These are phyloP conservation scores for Rhyacophila evoluta DNA, from an alignment of 2,888 invertebrate species.

Conservation along the genomic window DNA sequence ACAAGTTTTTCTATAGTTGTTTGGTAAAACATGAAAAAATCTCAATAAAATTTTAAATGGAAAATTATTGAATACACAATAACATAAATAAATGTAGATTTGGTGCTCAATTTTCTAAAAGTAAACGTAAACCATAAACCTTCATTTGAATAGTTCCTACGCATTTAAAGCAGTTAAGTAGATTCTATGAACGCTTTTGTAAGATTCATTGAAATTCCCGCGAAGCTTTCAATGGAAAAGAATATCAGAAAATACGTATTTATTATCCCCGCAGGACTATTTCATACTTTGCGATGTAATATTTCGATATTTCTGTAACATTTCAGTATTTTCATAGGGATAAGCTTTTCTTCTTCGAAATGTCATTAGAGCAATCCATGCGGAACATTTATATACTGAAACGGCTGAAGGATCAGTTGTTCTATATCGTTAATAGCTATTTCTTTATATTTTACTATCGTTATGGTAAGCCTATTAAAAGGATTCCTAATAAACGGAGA, in stretches of 20 bases:
- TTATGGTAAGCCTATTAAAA: no score
- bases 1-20: no score
- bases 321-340: not conserved
- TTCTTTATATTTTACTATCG: no score
- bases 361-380: not conserved
- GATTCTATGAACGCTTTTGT: not conserved
- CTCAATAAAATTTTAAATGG: no score
- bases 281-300: not conserved
- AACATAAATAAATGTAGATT: no score
- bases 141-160: not conserved
- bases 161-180: not conserved
- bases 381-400: not conserved
- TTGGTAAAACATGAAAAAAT: no score
- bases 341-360: not conserved
- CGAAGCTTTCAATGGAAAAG: not conserved
- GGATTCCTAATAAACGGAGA: no score
- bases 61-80: no score
- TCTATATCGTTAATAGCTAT: no score
- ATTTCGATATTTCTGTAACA: not conserved
- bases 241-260: not conserved
- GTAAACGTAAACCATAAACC: no score
- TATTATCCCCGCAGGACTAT: slow-evolving; percentile 8
- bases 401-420: not conserved
- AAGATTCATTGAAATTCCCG: not conserved
- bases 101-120: no score